These are phyloP conservation scores for Drosophila putrida DNA, from an alignment of 2,888 invertebrate species.

Conservation along the genomic window DNA sequence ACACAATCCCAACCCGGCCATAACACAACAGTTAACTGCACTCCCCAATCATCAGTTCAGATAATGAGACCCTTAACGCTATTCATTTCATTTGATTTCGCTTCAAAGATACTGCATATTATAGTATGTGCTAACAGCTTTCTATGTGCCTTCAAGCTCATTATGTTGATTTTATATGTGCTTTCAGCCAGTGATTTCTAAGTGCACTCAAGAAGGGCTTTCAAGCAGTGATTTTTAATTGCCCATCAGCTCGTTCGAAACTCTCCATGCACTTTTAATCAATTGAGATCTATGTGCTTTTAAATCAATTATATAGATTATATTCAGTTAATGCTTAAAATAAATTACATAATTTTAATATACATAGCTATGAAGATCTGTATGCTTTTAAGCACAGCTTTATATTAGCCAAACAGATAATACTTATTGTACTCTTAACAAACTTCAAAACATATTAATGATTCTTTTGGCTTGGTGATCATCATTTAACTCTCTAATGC, in stretches of 20 bases:
- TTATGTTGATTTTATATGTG: slow-evolving; percentile 2
- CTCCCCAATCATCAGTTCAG: slow-evolving; percentile 12
- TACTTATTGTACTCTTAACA: too few species aligned
- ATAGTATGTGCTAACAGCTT: slow-evolving; percentile 3
- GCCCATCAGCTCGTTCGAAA: too few species aligned
- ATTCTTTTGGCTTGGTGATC: too few species aligned
- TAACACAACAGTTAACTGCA: slow-evolving; percentile 42
- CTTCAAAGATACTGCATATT: not conserved
- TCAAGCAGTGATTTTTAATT: not conserved
- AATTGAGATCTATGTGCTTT: not conserved
- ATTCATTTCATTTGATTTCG: slow-evolving; percentile 16
- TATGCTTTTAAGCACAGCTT: not conserved
- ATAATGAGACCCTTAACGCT: slow-evolving; percentile 29
- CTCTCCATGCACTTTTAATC: not conserved
- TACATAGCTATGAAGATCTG: not conserved
- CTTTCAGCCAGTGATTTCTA: slow-evolving; percentile 1
- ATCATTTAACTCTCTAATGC: too few species aligned
- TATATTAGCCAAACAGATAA: not conserved
- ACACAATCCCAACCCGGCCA: slow-evolving; percentile 26
- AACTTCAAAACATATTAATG: too few species aligned
- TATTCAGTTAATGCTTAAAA: too few species aligned
- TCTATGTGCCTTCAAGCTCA: slow-evolving; percentile 18
- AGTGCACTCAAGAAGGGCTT: slow-evolving; percentile 6
- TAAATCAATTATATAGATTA: too few species aligned
- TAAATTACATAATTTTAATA: not conserved